These are phyloP conservation scores for Laticauda laticaudata DNA, from an alignment of 2,113 vertebrate genomes.

Conservation along the genomic window DNA sequence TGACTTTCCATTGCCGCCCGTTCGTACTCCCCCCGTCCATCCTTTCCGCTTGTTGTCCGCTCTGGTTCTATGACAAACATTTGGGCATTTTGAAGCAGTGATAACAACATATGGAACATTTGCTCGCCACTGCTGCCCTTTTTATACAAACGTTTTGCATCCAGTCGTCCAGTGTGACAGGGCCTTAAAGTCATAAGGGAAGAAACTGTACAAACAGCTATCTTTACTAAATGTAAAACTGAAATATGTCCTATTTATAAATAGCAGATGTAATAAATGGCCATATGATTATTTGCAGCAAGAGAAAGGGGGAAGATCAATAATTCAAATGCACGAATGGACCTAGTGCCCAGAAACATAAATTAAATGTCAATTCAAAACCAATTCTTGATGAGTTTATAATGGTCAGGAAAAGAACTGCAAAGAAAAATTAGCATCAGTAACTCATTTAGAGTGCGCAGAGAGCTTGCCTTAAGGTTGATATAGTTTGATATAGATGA, in stretches of 20 bases:
- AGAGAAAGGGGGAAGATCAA: slow-evolving; percentile 31
- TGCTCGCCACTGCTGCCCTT: no score
- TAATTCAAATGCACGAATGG: slow-evolving; percentile 39
- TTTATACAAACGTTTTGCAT: no score
- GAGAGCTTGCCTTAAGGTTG: slow-evolving; percentile 22
- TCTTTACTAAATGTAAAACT: slow-evolving; percentile 56
- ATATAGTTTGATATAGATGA: background rate
- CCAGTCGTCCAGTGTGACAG: no score
- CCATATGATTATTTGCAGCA: slow-evolving; percentile 42
- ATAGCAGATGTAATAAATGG: slow-evolving; percentile 58
- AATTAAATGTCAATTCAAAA: slow-evolving; percentile 62
- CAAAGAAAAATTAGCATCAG: slow-evolving; percentile 22
- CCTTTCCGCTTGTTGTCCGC: no score
- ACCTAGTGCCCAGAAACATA: slow-evolving; percentile 50
- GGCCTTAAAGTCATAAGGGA: background rate
- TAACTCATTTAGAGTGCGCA: slow-evolving; percentile 3
- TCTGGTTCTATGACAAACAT: no score
- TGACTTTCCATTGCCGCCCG: no score
- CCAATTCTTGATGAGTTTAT: slow-evolving; percentile 37
- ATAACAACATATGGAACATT: no score
- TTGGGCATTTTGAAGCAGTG: no score
- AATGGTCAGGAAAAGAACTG: background rate
- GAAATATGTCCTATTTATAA: slow-evolving; percentile 45
- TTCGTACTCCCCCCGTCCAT: no score
- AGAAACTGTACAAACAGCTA: slow-evolving; percentile 48